phyloP scores from a whole-genome alignment of 2,888 invertebrate genomes.

The Catotricha subobsoleta region DNA sequence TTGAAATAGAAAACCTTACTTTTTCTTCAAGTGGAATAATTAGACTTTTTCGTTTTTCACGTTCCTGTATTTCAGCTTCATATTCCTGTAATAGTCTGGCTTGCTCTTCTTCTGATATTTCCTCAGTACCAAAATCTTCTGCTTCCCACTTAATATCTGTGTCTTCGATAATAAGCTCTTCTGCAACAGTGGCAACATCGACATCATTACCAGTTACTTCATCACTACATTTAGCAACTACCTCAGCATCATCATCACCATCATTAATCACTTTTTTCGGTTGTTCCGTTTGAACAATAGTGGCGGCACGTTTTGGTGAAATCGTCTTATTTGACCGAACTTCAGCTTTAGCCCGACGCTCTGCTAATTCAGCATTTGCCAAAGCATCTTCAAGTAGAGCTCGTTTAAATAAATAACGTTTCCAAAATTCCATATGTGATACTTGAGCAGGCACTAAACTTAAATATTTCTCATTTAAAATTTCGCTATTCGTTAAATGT shows the following conservation, averaged over 20 bases:
- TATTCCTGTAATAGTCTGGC: slow-evolving; percentile 47
- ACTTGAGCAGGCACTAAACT: slow-evolving; percentile 50
- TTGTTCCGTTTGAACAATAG: slow-evolving; percentile 13
- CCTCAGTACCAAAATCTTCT: slow-evolving; percentile 23
- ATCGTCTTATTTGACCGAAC: slow-evolving; percentile 10
- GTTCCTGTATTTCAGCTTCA: slow-evolving; percentile 38
- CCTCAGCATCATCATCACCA: slow-evolving; percentile 2
- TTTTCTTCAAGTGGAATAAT: slow-evolving; percentile 4
- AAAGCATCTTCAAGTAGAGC: slow-evolving; percentile 58
- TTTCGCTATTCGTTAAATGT: slow-evolving; percentile 37
- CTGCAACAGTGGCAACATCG: neutral
- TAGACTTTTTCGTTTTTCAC: slow-evolving; percentile 10
- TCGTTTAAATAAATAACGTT: slow-evolving; percentile 61
- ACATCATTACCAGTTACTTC: neutral
- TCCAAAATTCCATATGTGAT: slow-evolving; percentile 61
- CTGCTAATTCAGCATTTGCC: slow-evolving; percentile 41
- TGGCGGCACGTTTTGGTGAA: slow-evolving; percentile 9
- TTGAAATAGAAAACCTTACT: slow-evolving; percentile 8
- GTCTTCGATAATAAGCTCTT: slow-evolving; percentile 1
- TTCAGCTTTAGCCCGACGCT: slow-evolving; percentile 29
- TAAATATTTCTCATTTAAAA: slow-evolving; percentile 28
- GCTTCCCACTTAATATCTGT: neutral
- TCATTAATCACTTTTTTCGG: slow-evolving; percentile 11
- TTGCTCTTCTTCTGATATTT: slow-evolving; percentile 53
- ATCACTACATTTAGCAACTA: neutral